Conservation (phyloP, 2,888 invertebrate genomes). For the Desoria tigrina region DNA sequence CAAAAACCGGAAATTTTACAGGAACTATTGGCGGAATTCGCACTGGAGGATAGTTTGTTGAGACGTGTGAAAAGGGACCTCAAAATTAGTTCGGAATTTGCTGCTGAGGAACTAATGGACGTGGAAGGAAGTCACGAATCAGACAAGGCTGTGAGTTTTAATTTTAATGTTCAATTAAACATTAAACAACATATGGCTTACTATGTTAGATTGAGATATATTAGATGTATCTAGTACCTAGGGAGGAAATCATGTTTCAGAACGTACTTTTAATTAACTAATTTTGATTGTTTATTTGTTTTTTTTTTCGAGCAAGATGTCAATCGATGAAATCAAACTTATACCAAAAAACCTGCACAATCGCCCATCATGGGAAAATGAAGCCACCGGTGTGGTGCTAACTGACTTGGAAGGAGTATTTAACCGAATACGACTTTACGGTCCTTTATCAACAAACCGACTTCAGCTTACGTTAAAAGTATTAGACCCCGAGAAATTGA, state of each 20-base stretch:
- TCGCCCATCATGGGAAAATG: conserved; percentile 9
- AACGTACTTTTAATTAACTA: no score
- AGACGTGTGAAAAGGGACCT: no score
- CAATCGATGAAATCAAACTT: conserved; percentile 21
- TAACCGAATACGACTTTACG: conserved; percentile 78
- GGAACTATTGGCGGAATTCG: conserved; percentile 61
- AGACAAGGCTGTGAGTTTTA: not conserved
- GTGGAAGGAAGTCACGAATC: not conserved
- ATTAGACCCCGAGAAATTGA: conserved; percentile 31
- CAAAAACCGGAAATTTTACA: conserved; percentile 63
- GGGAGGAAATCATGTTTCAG: no score
- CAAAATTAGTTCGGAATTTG: no score
- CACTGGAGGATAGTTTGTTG: no score
- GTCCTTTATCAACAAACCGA: conserved; percentile 73
- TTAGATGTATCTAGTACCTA: no score
- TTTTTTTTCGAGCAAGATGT: conserved; percentile 3
- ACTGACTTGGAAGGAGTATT: conserved; percentile 66
- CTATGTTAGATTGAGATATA: no score
- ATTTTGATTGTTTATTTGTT: no score
- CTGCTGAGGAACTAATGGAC: not conserved
- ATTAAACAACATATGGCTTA: no score
- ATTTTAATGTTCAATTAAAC: no score
- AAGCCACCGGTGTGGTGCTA: conserved; percentile 59
- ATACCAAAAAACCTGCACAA: conserved; percentile 11
- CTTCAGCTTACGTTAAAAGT: conserved; percentile 57